phyloP scores from a whole-genome alignment of 2,113 vertebrate genomes.

The Nothoprocta pentlandii region DNA sequence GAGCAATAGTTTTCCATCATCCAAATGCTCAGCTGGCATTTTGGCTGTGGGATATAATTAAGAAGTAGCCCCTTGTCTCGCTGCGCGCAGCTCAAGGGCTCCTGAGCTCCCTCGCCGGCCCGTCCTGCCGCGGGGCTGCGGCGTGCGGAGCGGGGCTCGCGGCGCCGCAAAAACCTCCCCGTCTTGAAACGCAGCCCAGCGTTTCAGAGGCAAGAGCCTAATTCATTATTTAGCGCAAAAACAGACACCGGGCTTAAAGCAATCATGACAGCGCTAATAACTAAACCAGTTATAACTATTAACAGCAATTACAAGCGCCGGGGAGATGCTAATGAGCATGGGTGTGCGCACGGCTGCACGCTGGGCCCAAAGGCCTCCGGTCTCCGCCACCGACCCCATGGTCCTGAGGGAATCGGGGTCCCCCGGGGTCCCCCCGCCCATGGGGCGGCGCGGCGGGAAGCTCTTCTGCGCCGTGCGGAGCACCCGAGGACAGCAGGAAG shows the following conservation, averaged over 20 bases:
- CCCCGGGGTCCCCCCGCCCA: neutral
- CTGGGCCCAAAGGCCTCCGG: too few relatives aligned
- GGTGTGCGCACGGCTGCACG: neutral
- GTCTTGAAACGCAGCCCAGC: slow-evolving; percentile 60
- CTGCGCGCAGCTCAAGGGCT: slow-evolving; percentile 54
- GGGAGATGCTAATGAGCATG: slow-evolving; percentile 63
- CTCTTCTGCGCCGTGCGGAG: neutral
- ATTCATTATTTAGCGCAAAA: slow-evolving; percentile 47
- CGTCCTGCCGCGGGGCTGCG: slow-evolving; percentile 63
- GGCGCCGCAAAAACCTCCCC: neutral
- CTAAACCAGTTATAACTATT: slow-evolving; percentile 70
- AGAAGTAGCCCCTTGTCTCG: slow-evolving; percentile 9
- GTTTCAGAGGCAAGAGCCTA: slow-evolving; percentile 50
- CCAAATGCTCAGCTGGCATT: slow-evolving; percentile 31
- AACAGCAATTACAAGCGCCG: slow-evolving; percentile 58
- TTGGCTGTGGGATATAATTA: slow-evolving; percentile 44
- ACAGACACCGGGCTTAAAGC: slow-evolving; percentile 67
- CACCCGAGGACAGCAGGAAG: slow-evolving; percentile 7
- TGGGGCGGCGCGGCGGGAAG: rapidly evolving
- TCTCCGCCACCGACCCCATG: rapidly evolving
- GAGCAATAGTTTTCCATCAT: neutral
- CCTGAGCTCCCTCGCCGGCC: slow-evolving; percentile 42
- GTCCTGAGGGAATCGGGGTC: too few relatives aligned
- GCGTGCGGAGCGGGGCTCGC: slow-evolving; percentile 36
- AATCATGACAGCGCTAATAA: slow-evolving; percentile 60